Evolutionary conservation across 2,113 vertebrate genomes (phyloP), one percentile per base, ranked within the genome.

Genomic region (Nothoprocta perdicaria): DNA sequence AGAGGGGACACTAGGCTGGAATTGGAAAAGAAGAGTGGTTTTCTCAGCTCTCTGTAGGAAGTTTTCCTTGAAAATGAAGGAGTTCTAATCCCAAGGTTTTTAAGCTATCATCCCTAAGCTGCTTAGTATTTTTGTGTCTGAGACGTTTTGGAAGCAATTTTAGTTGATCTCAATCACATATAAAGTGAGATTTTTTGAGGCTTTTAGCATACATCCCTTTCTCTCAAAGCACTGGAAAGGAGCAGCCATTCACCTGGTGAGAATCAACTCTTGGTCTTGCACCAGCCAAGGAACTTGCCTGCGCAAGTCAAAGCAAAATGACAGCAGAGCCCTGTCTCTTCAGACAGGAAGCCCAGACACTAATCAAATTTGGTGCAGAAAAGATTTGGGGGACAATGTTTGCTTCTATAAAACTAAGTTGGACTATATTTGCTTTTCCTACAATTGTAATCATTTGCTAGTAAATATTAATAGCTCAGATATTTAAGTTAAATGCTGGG

Each of bases 401-500:
- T 68, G 15, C 69, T 88, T 45, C 21, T 63, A 52, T 71, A 50
- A 90, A 93, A 60, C 80, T 46, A 60, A 67, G 31, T 57, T 69
- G 26, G 45, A n/a, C 45, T 62, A 50, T 61, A 29, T 84, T 95
- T 92, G 84, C 76, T 91, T 93, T 91, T 72, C 50, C 4, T 40
- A 8, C 50, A 22, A 6, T 23, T 52, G 66, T 21, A 46, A 33
- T 91, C 78, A 81, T 96, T 89, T 66, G 66, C 80, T 26, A 60
- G 62, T 92, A 91, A 94, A 84, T 85, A 89, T 74, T 88, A 93
- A 69, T 72, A 77, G 65, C 0, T 0, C 80, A 35, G 66, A 76
- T 88, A 50, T 53, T 79, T 40, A 83, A 65, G 83, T 38, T 15
- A 92, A 92, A 90, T 41, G 27, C 82, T 90, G 61, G 68, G 91